A percentile compares a stretch with the other conserved stretches of the same genome.
phyloP scores from a whole-genome alignment of 2,888 invertebrate genomes.

The Alloplasta piceator region DNA sequence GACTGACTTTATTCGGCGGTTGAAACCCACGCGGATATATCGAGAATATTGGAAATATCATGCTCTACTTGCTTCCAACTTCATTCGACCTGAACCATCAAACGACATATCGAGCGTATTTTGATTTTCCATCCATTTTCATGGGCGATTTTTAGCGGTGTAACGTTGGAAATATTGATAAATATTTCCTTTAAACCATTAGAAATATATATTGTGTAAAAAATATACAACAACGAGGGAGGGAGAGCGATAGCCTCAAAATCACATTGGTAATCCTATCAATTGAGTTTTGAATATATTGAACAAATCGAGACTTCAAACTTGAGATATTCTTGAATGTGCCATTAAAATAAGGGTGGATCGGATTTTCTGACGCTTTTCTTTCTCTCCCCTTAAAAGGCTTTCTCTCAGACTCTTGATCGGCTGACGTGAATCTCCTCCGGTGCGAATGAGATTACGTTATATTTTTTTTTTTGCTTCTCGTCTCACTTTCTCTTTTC shows the following conservation, averaged over 20 bases:
- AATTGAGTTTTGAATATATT: not conserved
- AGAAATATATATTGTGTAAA: not conserved
- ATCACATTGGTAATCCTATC: not conserved
- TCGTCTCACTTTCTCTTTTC: not conserved
- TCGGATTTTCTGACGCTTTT: constrained; percentile 25
- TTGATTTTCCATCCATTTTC: constrained; percentile 17
- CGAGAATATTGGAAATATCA: constrained; percentile 77
- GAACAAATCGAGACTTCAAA: not conserved
- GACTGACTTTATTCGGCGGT: constrained; percentile 30
- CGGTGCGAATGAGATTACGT: constrained; percentile 47
- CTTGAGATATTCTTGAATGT: not conserved
- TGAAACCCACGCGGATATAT: constrained; percentile 63
- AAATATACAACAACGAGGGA: not conserved
- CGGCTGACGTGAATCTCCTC: constrained; percentile 32
- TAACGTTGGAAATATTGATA: constrained; percentile 20
- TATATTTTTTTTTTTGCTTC: constrained; percentile 15
- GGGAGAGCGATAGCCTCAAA: not conserved
- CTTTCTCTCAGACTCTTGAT: not conserved
- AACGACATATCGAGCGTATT: constrained; percentile 6
- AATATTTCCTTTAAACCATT: constrained; percentile 3
- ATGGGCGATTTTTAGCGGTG: constrained; percentile 38
- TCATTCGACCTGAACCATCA: constrained; percentile 61
- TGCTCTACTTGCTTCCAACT: constrained; percentile 73
- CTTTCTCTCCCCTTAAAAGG: not conserved
- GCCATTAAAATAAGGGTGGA: constrained; percentile 5